phyloP scores from a whole-genome alignment of 2,113 vertebrate genomes.

The Heterochromis multidens region DNA sequence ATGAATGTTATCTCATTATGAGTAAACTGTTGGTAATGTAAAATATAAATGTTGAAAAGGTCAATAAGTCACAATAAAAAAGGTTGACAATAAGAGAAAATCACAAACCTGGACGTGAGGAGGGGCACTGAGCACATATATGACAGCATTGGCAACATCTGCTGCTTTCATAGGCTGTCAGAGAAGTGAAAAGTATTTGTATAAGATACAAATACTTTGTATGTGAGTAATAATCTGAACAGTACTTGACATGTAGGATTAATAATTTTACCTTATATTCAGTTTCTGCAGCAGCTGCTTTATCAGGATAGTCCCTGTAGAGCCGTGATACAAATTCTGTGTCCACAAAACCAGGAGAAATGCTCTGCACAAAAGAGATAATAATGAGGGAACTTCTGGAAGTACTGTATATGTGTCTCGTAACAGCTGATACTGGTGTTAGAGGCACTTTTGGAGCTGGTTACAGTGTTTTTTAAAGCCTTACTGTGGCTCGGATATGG shows the following conservation, averaged over 20 bases:
- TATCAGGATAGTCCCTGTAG: neutral
- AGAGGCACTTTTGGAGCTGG: neutral
- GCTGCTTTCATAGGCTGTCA: neutral
- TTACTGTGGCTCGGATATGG: neutral
- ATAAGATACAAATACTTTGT: neutral
- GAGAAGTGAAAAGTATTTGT: neutral
- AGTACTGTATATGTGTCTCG: neutral
- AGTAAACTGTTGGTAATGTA: neutral
- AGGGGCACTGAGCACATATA: neutral
- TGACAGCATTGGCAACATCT: neutral
- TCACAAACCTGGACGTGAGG: too few relatives aligned
- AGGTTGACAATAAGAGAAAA: neutral
- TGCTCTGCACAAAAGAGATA: neutral
- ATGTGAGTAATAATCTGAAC: neutral
- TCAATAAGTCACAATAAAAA: neutral
- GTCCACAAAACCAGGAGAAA: slow-evolving; percentile 44
- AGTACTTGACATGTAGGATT: neutral
- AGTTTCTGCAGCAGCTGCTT: neutral
- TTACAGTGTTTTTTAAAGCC: neutral
- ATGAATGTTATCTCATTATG: neutral
- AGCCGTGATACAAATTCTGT: slow-evolving; percentile 27
- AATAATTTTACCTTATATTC: slow-evolving; percentile 16
- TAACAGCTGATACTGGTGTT: neutral
- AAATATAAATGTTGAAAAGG: too few relatives aligned
- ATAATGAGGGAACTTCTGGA: neutral